phyloP scores from a whole-genome alignment of 2,113 vertebrate genomes.

The Eretmodus cyanostictus region DNA sequence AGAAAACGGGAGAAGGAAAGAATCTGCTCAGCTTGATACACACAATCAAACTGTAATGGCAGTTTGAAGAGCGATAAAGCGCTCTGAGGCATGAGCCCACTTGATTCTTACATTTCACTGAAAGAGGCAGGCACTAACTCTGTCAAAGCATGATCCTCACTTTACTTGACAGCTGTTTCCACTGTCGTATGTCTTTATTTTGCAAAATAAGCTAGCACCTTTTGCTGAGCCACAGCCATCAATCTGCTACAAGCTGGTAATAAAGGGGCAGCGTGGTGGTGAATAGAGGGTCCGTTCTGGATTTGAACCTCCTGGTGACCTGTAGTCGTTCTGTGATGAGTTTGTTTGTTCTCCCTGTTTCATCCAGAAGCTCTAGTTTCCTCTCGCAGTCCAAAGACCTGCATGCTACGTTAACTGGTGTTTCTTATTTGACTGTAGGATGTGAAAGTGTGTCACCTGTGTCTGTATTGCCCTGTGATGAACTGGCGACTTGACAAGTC shows the following conservation, averaged over 20 bases:
- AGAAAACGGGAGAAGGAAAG: not conserved
- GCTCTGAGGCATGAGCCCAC: conserved; percentile 43
- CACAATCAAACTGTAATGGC: conserved; percentile 69
- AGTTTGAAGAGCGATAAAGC: conserved; percentile 58
- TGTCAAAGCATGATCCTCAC: conserved; percentile 32
- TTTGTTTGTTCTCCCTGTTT: not conserved
- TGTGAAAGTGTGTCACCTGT: not conserved
- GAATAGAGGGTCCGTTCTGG: not conserved
- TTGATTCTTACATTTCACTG: conserved; percentile 43
- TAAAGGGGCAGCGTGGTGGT: not conserved
- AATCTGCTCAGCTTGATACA: conserved; percentile 64
- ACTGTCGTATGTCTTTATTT: not conserved
- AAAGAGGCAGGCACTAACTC: not conserved
- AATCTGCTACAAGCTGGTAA: not conserved
- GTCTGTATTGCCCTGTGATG: accelerated
- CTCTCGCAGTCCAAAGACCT: not conserved
- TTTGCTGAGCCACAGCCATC: not conserved
- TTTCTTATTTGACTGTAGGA: not conserved
- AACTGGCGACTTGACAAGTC: not conserved
- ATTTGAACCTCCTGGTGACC: not conserved
- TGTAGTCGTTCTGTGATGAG: not conserved
- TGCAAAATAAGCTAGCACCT: not conserved
- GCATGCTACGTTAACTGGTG: not conserved
- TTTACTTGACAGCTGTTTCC: not conserved
- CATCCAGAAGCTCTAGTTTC: not conserved